Evolutionary conservation across 2,888 invertebrate genomes (phyloP).

Genomic region (Belgica antarctica): DNA sequence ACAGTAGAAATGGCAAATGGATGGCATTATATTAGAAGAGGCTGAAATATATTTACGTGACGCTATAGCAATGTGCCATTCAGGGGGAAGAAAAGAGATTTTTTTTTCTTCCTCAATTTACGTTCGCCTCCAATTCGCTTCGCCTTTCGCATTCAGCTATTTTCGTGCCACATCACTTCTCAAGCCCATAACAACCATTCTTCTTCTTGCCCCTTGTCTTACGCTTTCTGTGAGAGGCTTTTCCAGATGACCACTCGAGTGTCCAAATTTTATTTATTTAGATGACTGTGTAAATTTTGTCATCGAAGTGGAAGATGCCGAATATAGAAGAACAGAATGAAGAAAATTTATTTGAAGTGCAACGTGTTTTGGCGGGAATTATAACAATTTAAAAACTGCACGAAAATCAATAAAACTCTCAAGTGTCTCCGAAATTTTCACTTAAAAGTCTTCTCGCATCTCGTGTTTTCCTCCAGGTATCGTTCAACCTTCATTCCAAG

Average conservation of each 20-base stretch:
- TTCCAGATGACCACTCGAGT: conserved; percentile 28
- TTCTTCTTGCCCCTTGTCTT: not conserved
- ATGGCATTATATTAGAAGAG: conserved; percentile 21
- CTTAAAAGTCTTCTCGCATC: no score
- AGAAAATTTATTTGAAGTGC: no score
- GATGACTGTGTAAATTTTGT: conserved; percentile 18
- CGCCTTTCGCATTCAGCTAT: conserved; percentile 13
- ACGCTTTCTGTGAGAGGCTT: not conserved
- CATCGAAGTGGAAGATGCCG: no score
- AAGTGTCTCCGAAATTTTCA: no score
- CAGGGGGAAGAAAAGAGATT: not conserved
- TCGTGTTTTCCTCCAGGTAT: no score
- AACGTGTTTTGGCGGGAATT: no score
- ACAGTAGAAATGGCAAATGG: conserved; percentile 10
- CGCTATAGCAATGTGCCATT: not conserved
- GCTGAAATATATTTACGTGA: conserved; percentile 7
- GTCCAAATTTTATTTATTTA: conserved; percentile 24
- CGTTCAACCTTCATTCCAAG: no score
- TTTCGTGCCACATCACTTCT: not conserved
- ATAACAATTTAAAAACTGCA: no score
- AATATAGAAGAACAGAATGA: no score
- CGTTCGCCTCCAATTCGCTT: not conserved
- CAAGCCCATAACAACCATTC: no score
- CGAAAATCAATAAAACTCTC: no score
- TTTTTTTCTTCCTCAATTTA: conserved; percentile 20